phyloP scores from a whole-genome alignment of 2,797 vertebrate genomes.

The Coendou prehensilis region DNA sequence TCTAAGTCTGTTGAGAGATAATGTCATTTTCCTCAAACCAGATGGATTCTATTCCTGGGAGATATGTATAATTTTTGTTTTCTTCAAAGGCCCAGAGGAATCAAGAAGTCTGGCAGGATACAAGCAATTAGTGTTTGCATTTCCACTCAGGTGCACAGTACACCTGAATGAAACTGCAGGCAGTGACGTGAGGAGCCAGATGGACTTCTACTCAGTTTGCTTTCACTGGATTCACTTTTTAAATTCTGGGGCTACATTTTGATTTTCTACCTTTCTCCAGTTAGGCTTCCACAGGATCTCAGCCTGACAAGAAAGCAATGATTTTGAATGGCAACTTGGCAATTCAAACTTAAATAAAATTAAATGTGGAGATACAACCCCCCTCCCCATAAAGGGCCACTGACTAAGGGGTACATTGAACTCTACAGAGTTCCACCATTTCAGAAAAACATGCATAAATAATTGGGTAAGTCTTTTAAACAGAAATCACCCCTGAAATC shows the following conservation, averaged over 20 bases:
- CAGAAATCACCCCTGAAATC: background rate
- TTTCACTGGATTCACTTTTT: background rate
- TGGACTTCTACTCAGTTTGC: slow-evolving; percentile 54
- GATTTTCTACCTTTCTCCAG: background rate
- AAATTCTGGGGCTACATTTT: background rate
- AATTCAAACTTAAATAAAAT: slow-evolving; percentile 26
- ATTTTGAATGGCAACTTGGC: background rate
- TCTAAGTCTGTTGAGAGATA: slow-evolving; percentile 62
- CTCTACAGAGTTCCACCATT: background rate
- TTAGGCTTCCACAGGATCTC: background rate
- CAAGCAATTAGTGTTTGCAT: slow-evolving; percentile 70
- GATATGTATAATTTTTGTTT: slow-evolving; percentile 69
- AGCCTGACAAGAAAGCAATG: background rate
- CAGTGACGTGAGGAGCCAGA: background rate
- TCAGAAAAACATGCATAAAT: background rate
- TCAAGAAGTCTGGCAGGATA: slow-evolving; percentile 69
- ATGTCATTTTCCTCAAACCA: slow-evolving; percentile 71
- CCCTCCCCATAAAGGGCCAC: background rate
- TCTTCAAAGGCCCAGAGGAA: slow-evolving; percentile 73
- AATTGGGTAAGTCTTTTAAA: background rate
- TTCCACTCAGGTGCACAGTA: slow-evolving; percentile 54
- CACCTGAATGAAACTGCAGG: slow-evolving; percentile 53
- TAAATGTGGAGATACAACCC: background rate
- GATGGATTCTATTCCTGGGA: slow-evolving; percentile 74
- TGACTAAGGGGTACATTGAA: background rate